Evolutionary conservation across 2,888 invertebrate species (phyloP).

Genomic region (Rhorus exstirpatorius): DNA sequence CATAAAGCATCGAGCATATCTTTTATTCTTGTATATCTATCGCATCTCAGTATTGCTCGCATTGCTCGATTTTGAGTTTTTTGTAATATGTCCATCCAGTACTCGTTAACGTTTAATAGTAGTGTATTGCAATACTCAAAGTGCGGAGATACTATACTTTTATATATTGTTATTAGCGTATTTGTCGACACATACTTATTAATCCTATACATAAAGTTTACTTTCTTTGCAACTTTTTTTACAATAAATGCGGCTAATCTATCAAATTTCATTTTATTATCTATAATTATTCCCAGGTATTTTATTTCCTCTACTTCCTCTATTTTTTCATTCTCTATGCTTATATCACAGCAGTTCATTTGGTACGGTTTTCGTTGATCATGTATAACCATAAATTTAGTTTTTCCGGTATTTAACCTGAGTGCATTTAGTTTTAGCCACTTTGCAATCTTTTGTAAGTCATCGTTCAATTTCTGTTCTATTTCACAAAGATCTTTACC

Average conservation of each 20-base stretch:
- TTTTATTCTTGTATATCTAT: no score
- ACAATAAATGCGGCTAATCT: not conserved
- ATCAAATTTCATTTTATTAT: not conserved
- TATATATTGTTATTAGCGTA: not conserved
- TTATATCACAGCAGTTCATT: not conserved
- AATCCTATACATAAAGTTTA: not conserved
- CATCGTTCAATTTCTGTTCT: not conserved
- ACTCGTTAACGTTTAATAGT: no score
- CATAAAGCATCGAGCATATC: no score
- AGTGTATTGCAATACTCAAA: no score
- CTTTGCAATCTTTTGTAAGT: not conserved
- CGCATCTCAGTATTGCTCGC: no score
- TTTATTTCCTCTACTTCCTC: not conserved
- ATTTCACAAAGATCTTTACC: not conserved
- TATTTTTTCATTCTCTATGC: not conserved
- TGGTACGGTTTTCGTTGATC: not conserved
- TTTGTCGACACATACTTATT: not conserved
- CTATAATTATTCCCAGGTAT: not conserved
- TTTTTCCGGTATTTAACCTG: not conserved
- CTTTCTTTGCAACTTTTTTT: not conserved
- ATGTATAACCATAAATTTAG: conserved; percentile 1
- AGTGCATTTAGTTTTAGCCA: not conserved
- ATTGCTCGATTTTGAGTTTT: no score
- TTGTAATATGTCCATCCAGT: no score
- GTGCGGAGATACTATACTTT: no score